Conservation (phyloP, 2,797 vertebrate genomes). For the Molossus alvarezi region DNA sequence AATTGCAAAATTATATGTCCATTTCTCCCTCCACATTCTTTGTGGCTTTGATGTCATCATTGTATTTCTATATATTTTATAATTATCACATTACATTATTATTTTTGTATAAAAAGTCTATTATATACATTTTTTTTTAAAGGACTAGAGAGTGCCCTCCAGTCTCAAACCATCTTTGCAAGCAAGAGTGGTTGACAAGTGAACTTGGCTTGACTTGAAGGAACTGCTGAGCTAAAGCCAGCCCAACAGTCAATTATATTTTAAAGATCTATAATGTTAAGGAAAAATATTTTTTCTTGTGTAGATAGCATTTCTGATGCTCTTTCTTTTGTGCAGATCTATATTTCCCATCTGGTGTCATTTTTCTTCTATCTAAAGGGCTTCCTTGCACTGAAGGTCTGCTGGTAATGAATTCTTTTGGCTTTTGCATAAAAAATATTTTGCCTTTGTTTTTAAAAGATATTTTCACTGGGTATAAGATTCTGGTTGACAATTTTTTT, state of each 20-base stretch:
- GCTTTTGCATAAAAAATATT: not conserved
- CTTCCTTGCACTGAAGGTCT: not conserved
- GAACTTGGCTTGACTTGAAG: not conserved
- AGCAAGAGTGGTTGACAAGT: not conserved
- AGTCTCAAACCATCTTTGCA: not conserved
- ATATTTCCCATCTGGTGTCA: not conserved
- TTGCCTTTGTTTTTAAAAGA: slow-evolving; percentile 17
- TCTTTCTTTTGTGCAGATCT: not conserved
- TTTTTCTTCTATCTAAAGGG: not conserved
- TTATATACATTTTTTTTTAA: not conserved
- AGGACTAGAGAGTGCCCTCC: not conserved
- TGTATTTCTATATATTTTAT: slow-evolving; percentile 32
- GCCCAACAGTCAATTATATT: not conserved
- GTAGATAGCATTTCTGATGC: not conserved
- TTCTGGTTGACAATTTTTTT: not conserved
- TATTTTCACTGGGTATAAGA: slow-evolving; percentile 38
- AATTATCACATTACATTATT: not conserved
- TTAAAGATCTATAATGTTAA: not conserved
- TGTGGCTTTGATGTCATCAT: not conserved
- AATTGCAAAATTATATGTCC: not conserved
- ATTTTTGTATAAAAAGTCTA: not conserved
- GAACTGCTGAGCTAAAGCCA: not conserved
- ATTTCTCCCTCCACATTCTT: not conserved
- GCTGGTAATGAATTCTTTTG: slow-evolving; percentile 27
- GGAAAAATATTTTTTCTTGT: not conserved